Evolutionary conservation across 2,888 invertebrate species (phyloP), one percentile per base, ranked within the genome.

Genomic region (Thyatira batis): DNA sequence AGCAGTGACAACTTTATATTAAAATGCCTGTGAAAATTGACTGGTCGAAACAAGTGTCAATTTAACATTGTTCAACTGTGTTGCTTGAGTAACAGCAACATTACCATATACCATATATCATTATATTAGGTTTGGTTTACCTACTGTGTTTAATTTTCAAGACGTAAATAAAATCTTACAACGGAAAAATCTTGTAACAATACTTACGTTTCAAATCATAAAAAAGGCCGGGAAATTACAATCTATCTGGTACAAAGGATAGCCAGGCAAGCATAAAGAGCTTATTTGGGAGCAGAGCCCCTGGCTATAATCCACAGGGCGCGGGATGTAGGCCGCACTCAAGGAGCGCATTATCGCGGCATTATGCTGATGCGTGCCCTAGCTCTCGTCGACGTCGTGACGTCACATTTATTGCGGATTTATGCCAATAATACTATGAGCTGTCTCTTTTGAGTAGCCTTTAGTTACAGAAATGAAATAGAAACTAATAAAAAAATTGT

Each of bases 361-460:
- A 90, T 89, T 89, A 89, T 89, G 88, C 87, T 89, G 87, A 90
- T 88, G 85, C 80, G 84, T 78, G 78, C 69, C 78, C 73, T 71
- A 71, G 73, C 72, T 73, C 71, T 73, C 71, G 64, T 70, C 65
- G 67, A 58, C 56, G 67, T 51, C 65, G 72, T 76, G 82, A 82
- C 79, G 79, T 82, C 76, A 80, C 76, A 73, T 71, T 76, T 75
- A 76, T 73, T 68, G 55, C 65, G 58, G 75, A 71, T 73, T 75
- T 73, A 74, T 68, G 60, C 58, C 57, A 54, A 58, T 58, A 57
- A 46, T 25, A 27, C 33, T 46, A 20, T 45, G 39, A 28, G 56
- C 55, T 55, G 60, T 39, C 49, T 39, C 23, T 45, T 52, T 27
- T 20, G 11, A n/a, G 20, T 17, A 27, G 17, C 11, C 27, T 48